Evolutionary conservation across 1,140 invertebrate genomes (phyloP).

Genomic region (Orussus abietinus): DNA sequence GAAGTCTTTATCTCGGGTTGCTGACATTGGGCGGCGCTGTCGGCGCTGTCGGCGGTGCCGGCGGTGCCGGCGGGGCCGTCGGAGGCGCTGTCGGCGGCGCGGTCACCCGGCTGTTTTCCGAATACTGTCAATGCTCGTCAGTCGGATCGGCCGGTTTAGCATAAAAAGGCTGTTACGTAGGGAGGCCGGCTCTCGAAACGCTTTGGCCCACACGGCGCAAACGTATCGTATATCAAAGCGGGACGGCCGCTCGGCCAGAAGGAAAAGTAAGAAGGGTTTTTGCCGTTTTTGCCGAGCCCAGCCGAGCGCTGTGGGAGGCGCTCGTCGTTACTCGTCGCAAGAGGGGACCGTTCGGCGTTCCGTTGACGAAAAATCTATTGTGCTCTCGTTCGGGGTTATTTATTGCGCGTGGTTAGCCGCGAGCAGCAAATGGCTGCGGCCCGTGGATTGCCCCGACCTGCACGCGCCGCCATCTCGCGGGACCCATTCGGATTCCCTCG

Average conservation of each 20-base stretch:
- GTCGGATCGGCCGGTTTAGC: constrained; percentile 30
- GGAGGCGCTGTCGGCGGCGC: too few species aligned
- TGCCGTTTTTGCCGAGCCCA: constrained; percentile 26
- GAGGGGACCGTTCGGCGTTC: constrained; percentile 20
- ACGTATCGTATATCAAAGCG: constrained; percentile 44
- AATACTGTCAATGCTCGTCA: constrained; percentile 40
- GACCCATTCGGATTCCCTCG: neutral
- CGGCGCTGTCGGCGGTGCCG: too few species aligned
- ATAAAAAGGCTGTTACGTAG: constrained; percentile 37
- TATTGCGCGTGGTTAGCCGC: neutral
- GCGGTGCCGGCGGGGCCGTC: too few species aligned
- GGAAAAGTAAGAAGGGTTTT: constrained; percentile 35
- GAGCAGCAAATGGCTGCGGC: too few species aligned
- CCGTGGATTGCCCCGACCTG: too few species aligned
- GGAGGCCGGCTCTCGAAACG: constrained; percentile 34
- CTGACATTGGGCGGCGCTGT: too few species aligned
- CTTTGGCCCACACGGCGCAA: constrained; percentile 31
- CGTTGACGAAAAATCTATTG: constrained; percentile 27
- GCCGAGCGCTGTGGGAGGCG: constrained; percentile 23
- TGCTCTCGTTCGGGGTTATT: neutral
- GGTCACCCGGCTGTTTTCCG: too few species aligned
- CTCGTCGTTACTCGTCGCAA: constrained; percentile 13
- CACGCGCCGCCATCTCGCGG: too few species aligned
- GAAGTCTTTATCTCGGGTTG: too few species aligned
- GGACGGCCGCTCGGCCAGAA: constrained; percentile 21